Percentiles rank a stretch among this genome's conserved stretches.
These are phyloP conservation scores for Lycaena phlaeas DNA, from an alignment of 2,888 invertebrate genomes.

Conservation along the genomic window DNA sequence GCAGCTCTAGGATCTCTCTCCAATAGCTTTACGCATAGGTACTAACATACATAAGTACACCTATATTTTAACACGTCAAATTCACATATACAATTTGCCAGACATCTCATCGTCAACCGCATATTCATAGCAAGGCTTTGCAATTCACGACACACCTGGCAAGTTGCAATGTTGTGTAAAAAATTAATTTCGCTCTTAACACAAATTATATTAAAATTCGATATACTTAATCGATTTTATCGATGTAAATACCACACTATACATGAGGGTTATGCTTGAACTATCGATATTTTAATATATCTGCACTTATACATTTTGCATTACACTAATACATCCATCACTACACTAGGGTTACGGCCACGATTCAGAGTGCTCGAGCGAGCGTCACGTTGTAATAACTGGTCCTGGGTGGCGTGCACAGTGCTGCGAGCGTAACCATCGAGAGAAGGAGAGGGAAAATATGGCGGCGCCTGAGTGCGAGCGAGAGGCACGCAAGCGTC, in stretches of 20 bases:
- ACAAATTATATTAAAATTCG: too few species aligned
- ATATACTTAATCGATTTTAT: too few species aligned
- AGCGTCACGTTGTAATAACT: constrained; percentile 62
- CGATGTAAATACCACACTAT: too few species aligned
- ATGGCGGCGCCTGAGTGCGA: constrained; percentile 71
- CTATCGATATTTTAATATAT: not conserved
- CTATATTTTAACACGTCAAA: too few species aligned
- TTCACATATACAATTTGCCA: too few species aligned
- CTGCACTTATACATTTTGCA: constrained; percentile 23
- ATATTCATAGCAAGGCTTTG: too few species aligned
- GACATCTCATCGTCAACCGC: not conserved
- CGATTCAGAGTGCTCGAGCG: constrained; percentile 60
- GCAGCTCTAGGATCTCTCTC: too few species aligned
- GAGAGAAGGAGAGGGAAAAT: constrained; percentile 53
- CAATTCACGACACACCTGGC: too few species aligned
- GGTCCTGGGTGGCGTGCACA: constrained; percentile 65
- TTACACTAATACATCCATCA: constrained; percentile 45
- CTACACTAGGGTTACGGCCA: constrained; percentile 61
- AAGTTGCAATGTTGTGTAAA: too few species aligned
- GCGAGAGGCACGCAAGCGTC: constrained; percentile 74
- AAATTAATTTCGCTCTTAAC: too few species aligned
- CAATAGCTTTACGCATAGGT: not conserved
- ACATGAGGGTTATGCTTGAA: too few species aligned
- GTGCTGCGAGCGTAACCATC: constrained; percentile 54
- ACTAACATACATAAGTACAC: not conserved